Evolutionary conservation across 2,888 invertebrate genomes (phyloP).

Genomic region (Leucophora obtusa): DNA sequence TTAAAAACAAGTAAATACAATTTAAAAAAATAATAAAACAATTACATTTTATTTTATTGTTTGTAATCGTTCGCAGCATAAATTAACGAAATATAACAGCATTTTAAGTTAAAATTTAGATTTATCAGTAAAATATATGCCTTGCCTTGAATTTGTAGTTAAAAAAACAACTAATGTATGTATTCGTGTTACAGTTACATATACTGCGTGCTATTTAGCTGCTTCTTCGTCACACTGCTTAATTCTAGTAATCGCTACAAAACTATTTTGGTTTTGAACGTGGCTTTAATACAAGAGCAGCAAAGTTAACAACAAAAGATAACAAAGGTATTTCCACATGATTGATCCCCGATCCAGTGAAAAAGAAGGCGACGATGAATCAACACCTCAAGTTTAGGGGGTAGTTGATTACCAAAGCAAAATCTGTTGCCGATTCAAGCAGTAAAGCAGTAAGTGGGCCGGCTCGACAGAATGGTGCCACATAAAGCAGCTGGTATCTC

Average conservation of each 20-base stretch:
- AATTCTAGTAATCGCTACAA: slow-evolving; percentile 34
- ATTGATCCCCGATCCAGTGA: slow-evolving; percentile 98
- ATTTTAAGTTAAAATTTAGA: not conserved
- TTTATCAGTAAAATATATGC: slow-evolving; percentile 7
- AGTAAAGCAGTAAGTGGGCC: slow-evolving; percentile 68
- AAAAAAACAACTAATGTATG: slow-evolving; percentile 55
- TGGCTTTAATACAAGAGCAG: slow-evolving; percentile 18
- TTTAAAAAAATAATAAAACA: not conserved
- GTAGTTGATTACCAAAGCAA: slow-evolving; percentile 64
- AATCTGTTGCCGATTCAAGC: slow-evolving; percentile 65
- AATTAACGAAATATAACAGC: not conserved
- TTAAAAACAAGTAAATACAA: not conserved
- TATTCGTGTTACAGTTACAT: slow-evolving; percentile 62
- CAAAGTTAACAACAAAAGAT: not conserved
- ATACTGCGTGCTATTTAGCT: slow-evolving; percentile 32
- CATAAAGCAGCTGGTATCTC: slow-evolving; percentile 72
- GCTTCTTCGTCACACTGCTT: slow-evolving; percentile 41
- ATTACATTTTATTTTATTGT: no score
- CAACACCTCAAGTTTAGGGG: slow-evolving; percentile 78
- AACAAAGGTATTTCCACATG: slow-evolving; percentile 80
- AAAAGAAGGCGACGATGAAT: slow-evolving; percentile 95
- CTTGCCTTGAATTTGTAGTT: slow-evolving; percentile 57
- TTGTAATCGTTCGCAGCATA: no score
- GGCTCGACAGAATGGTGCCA: slow-evolving; percentile 79
- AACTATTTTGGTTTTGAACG: slow-evolving; percentile 42